Evolutionary conservation across 2,888 invertebrate species (phyloP).

Genomic region (Agrotis puta): DNA sequence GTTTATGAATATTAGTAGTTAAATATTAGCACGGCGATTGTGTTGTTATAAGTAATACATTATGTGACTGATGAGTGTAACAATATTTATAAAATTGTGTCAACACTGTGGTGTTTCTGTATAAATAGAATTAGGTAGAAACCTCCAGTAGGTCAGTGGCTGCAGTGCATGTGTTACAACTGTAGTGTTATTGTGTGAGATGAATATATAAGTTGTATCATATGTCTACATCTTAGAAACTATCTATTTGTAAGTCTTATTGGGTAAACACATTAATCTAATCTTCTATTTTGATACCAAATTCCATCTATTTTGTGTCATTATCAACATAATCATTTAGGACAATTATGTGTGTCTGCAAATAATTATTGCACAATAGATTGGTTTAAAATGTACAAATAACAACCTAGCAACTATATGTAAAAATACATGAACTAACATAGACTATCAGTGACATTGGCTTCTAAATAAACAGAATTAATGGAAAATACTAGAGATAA

Average conservation of each 20-base stretch:
- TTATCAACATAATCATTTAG: neutral
- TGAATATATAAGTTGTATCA: conserved; percentile 13
- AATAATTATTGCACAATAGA: neutral
- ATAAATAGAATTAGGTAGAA: conserved; percentile 42
- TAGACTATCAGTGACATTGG: neutral
- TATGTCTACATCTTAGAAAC: conserved; percentile 2
- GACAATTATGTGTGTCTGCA: neutral
- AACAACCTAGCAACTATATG: neutral
- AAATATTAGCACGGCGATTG: conserved; percentile 36
- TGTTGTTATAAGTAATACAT: conserved; percentile 41
- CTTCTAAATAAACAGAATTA: neutral
- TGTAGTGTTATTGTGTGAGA: conserved; percentile 13
- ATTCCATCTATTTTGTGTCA: neutral
- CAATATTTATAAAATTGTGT: conserved; percentile 57
- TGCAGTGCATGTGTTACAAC: conserved; percentile 17
- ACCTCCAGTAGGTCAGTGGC: conserved; percentile 37
- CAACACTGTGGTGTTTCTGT: conserved; percentile 50
- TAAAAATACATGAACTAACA: neutral
- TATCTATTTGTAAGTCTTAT: conserved; percentile 28
- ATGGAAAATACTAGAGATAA: neutral
- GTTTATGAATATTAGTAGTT: conserved; percentile 48
- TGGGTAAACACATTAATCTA: conserved; percentile 13
- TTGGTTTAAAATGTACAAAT: neutral
- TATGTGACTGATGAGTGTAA: conserved; percentile 48
- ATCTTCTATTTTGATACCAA: neutral